A percentile compares a stretch with the other conserved stretches of the same genome.
Evolutionary conservation across 2,888 invertebrate species (phyloP).

Genomic region (Chorisops tibialis): DNA sequence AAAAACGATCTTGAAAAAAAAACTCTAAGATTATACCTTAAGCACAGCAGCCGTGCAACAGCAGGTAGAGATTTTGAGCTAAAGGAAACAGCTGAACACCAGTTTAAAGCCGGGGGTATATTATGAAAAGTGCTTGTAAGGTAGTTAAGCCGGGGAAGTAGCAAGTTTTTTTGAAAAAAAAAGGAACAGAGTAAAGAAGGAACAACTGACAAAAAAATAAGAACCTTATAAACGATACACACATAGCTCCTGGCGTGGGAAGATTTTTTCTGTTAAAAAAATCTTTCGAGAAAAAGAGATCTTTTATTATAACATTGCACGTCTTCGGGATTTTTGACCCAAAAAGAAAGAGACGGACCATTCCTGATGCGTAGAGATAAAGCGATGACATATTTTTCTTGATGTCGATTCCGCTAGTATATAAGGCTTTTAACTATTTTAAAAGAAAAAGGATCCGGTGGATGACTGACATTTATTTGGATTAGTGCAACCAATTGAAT

Average conservation of each 20-base stretch:
- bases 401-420: not conserved
- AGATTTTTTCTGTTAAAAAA: slow-evolving; percentile 44
- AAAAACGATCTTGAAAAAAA: not conserved
- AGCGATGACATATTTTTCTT: slow-evolving; percentile 27
- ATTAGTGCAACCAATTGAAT: slow-evolving; percentile 29
- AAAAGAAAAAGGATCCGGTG: not conserved
- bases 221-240: slow-evolving; percentile 20
- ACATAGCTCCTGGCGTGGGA: slow-evolving; percentile 45
- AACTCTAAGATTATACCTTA: not conserved
- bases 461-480: slow-evolving; percentile 20
- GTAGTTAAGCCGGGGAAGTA: slow-evolving; percentile 19
- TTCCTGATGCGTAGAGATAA: slow-evolving; percentile 6
- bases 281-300: slow-evolving; percentile 8
- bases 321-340: not conserved
- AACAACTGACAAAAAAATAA: slow-evolving; percentile 2
- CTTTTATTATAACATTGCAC: not conserved
- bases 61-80: slow-evolving; percentile 4
- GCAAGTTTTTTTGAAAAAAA: slow-evolving; percentile 15
- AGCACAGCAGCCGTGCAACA: not conserved
- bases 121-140: not conserved
- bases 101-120: not conserved
- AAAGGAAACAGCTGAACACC: slow-evolving; percentile 12
- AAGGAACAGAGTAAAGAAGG: not conserved
- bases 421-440: not conserved
- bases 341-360: not conserved